Evolutionary conservation across 2,113 vertebrate genomes (phyloP).

Genomic region (Ginglymostoma cirratum): DNA sequence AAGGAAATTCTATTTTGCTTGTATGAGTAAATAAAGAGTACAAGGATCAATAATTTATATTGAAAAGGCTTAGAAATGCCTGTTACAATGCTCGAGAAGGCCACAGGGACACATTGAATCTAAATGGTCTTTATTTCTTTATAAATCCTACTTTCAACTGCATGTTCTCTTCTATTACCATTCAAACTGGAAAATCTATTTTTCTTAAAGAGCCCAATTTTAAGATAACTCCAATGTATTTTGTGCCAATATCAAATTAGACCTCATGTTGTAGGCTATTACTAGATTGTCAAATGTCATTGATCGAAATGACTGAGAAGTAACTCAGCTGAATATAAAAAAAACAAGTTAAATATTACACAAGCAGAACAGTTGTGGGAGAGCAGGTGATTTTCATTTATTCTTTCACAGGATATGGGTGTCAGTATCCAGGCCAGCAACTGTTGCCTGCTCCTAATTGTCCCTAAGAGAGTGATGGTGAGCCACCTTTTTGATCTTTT

Average conservation of each 20-base stretch:
- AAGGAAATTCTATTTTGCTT: background rate
- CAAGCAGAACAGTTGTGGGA: background rate
- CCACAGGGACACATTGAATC: background rate
- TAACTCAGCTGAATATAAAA: background rate
- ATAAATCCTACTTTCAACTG: background rate
- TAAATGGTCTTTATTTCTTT: background rate
- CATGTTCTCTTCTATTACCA: background rate
- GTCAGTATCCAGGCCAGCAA: background rate
- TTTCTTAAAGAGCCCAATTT: background rate
- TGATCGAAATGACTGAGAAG: background rate
- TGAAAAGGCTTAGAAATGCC: background rate
- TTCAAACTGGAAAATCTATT: background rate
- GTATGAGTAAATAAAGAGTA: background rate
- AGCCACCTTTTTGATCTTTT: background rate
- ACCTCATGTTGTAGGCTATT: background rate
- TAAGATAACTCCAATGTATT: background rate
- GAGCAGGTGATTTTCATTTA: background rate
- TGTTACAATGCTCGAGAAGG: background rate
- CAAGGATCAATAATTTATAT: background rate
- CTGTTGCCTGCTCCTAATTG: background rate
- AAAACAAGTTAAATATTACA: conserved; percentile 22
- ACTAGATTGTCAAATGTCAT: background rate
- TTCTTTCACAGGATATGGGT: background rate
- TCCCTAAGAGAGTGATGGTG: background rate
- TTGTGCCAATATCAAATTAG: background rate